Evolutionary conservation across 2,888 invertebrate species (phyloP).

Genomic region (Torymus aiolomorphi): DNA sequence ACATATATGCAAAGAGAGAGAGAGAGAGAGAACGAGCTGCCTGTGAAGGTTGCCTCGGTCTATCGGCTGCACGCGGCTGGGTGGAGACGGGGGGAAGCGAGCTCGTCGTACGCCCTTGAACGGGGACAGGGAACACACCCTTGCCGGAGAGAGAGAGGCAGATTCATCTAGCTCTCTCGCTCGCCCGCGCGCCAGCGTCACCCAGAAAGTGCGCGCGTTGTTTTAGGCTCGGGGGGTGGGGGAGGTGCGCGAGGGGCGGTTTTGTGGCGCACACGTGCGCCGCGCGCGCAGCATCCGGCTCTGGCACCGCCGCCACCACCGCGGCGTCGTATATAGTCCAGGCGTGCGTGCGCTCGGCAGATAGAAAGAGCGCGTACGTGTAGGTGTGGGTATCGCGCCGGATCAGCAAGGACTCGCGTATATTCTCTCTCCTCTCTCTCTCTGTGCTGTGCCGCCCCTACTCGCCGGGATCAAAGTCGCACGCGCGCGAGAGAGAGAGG

Average conservation of each 20-base stretch:
- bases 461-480: too few species aligned
- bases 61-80: conserved; percentile 25
- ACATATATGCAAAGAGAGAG: background rate
- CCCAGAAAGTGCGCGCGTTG: conserved; percentile 37
- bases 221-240: background rate
- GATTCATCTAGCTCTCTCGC: conserved; percentile 22
- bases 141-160: conserved; percentile 18
- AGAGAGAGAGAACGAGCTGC: conserved; percentile 24
- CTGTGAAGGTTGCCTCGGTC: conserved; percentile 46
- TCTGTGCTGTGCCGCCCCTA: too few species aligned
- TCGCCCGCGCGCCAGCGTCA: background rate
- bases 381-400: background rate
- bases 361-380: background rate
- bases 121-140: conserved; percentile 67
- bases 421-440: too few species aligned
- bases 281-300: conserved; percentile 52
- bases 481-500: background rate
- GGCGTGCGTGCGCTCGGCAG: too few species aligned
- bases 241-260: conserved; percentile 17
- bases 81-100: conserved; percentile 27
- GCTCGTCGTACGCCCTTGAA: conserved; percentile 71
- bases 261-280: conserved; percentile 59
- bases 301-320: conserved; percentile 38
- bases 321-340: background rate
- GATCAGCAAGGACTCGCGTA: conserved; percentile 8